Base-by-base conservation (phyloP, 2,888 invertebrate species). In the Pilophorus perplexus region DNA sequence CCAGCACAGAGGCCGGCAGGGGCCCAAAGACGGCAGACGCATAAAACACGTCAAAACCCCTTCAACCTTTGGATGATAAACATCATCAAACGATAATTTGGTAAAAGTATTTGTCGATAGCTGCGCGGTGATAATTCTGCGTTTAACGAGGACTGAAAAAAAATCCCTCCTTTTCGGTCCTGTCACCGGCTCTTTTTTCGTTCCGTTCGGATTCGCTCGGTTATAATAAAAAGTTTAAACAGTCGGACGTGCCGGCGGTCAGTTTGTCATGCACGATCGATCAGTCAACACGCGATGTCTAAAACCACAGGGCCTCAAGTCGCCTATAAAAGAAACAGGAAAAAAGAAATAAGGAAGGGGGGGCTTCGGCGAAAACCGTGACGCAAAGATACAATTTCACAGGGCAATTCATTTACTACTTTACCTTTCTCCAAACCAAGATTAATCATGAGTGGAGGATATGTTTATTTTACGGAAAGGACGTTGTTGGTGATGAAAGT, bases 11-110 rank as follows among this genome's bases (percentile, higher is more conserved):
- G 42, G 22, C 42, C 40, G 23, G 42, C 40, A 23, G 16, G 10
- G 10, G 16, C 22, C 18, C 12, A 1, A 14, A 38, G 38, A 10
- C 52, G 27, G 55, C 46, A 62, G 62, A 62, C 62, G 62, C 62
- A 62, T 46, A 62, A 62, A 62, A 62, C 46, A 20, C 46, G 28
- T 28, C 48, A 18, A 33, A 33, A 33, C 12, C 33, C 46, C 46
- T 62, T 62, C 48, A 40, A 25, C 59, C 42, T 59, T 62, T 48
- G 62, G 28, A 48, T 62, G 48, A 44, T 62, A 62, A 62, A 62
- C 62, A 48, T 62, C 62, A 62, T 62, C 62, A 44, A 46, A 48
- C 46, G n/a, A n/a, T n/a, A n/a, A n/a, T n/a, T n/a, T n/a, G n/a
- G n/a, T n/a, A n/a, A n/a, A n/a, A n/a, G n/a, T 33, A 12, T 33